Conservation (phyloP, 2,113 vertebrate genomes). For the Engystomops pustulosus region DNA sequence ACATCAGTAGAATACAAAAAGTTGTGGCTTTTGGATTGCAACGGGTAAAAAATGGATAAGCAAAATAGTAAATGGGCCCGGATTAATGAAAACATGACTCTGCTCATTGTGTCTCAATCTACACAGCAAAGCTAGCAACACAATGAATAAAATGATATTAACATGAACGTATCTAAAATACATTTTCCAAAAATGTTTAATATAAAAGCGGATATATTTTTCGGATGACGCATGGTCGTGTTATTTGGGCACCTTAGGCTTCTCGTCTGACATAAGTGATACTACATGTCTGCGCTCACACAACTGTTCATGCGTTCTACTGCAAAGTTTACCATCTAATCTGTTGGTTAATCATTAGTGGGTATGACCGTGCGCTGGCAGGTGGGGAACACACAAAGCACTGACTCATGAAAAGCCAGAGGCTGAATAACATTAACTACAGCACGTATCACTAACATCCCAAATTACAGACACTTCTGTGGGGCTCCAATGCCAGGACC, state of each 20-base stretch:
- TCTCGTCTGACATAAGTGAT: neutral
- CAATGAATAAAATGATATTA: neutral
- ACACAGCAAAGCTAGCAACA: too few relatives aligned
- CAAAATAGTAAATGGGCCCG: too few relatives aligned
- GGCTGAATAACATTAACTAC: too few relatives aligned
- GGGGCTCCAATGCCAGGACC: too few relatives aligned
- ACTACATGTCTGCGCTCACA: neutral
- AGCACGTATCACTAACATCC: too few relatives aligned
- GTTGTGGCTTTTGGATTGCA: too few relatives aligned
- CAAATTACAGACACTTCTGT: too few relatives aligned
- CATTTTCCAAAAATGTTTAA: too few relatives aligned
- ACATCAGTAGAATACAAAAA: too few relatives aligned
- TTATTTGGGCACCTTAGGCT: neutral
- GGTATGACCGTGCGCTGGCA: neutral
- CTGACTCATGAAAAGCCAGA: neutral
- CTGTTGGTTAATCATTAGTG: slow-evolving; percentile 6
- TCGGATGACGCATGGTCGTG: neutral
- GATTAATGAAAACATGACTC: neutral
- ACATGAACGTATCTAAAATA: neutral
- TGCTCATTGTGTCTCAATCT: too few relatives aligned
- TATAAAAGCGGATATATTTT: too few relatives aligned
- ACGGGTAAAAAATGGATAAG: too few relatives aligned
- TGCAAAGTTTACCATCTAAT: neutral
- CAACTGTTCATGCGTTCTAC: neutral
- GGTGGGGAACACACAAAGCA: neutral